A percentile compares a stretch with the other conserved stretches of the same genome.
These are phyloP conservation scores for Isurus oxyrinchus DNA, from an alignment of 2,113 vertebrate genomes.

Conservation along the genomic window DNA sequence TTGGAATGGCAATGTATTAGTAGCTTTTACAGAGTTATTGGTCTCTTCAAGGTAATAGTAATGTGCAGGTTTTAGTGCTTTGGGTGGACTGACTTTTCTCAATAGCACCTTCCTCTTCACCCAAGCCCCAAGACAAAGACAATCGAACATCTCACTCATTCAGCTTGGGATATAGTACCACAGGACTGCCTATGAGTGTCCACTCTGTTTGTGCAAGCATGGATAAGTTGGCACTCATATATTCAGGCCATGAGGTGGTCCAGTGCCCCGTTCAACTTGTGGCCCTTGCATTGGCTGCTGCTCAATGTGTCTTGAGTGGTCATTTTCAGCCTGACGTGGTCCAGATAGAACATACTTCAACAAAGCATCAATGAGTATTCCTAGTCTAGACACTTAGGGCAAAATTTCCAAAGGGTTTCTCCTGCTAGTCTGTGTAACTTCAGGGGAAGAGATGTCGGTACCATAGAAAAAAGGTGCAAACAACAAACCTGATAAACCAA, in stretches of 20 bases:
- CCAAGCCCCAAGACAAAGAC: background rate
- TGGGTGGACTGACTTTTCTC: background rate
- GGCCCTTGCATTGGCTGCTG: background rate
- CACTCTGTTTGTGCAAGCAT: background rate
- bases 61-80: background rate
- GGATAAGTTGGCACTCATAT: background rate
- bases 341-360: background rate
- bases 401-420: background rate
- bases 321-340: background rate
- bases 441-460: background rate
- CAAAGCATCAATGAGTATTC: background rate
- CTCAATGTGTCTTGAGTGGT: background rate
- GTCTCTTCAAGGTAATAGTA: background rate
- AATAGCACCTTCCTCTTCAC: background rate
- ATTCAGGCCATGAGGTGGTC: background rate
- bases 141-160: background rate
- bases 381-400: background rate
- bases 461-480: background rate
- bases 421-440: background rate
- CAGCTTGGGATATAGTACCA: background rate
- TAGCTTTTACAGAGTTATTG: slow-evolving; percentile 1
- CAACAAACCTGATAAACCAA: too few species aligned
- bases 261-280: background rate
- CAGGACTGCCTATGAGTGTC: background rate
- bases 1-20: slow-evolving; percentile 84